These are phyloP conservation scores for Magallana nippona DNA, from an alignment of 2,888 invertebrate genomes.

Conservation along the genomic window DNA sequence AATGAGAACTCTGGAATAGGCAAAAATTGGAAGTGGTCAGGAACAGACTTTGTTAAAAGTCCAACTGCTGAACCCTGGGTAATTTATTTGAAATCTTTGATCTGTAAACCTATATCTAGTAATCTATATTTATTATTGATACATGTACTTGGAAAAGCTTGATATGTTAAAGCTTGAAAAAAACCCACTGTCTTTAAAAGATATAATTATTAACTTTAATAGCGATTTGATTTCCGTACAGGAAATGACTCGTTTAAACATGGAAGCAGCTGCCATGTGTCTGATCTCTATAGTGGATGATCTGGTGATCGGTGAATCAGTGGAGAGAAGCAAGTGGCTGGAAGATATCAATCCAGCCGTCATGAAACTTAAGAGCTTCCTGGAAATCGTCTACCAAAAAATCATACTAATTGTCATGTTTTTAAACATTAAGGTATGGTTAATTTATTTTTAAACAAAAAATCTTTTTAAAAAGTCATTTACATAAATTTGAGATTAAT, in stretches of 20 bases:
- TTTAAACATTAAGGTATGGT: conserved; percentile 75
- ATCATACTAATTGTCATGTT: conserved; percentile 88
- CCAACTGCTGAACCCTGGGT: conserved; percentile 85
- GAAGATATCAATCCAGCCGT: conserved; percentile 89
- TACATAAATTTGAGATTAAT: neutral
- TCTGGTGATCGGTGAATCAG: conserved; percentile 77
- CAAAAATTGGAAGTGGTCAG: conserved; percentile 74
- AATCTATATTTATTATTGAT: neutral
- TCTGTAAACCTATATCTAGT: neutral
- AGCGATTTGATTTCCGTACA: conserved; percentile 45
- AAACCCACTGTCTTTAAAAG: neutral
- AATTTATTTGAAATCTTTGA: conserved; percentile 41
- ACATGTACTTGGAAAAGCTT: neutral
- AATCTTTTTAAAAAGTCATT: neutral
- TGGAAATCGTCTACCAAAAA: conserved; percentile 80
- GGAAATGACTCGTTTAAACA: conserved; percentile 91
- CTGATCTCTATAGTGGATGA: conserved; percentile 91
- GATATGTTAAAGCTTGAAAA: neutral
- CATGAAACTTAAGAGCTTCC: conserved; percentile 85
- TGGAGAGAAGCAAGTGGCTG: conserved; percentile 83
- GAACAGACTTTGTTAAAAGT: conserved; percentile 75
- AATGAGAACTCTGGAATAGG: conserved; percentile 54
- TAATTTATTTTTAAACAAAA: neutral
- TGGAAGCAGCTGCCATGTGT: conserved; percentile 93
- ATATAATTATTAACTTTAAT: neutral